A percentile compares a stretch with the other conserved stretches of the same genome.
phyloP scores from a whole-genome alignment of 2,113 vertebrate species.

The Hemiprocne comata region DNA sequence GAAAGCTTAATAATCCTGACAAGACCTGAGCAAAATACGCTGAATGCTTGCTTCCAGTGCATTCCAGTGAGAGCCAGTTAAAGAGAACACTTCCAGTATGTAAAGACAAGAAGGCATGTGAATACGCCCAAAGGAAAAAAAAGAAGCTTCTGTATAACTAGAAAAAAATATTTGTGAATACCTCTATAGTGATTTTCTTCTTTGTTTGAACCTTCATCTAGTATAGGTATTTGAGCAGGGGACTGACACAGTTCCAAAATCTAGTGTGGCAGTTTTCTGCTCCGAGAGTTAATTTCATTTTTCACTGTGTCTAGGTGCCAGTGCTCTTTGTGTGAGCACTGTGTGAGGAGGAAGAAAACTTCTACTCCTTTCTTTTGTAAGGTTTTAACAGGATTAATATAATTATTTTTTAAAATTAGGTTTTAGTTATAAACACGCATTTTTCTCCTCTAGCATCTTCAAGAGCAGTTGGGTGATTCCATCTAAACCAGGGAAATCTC shows the following conservation, averaged over 20 bases:
- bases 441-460: neutral
- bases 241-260: neutral
- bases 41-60: neutral
- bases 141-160: neutral
- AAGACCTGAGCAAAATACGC: accelerated
- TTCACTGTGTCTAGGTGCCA: neutral
- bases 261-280: neutral
- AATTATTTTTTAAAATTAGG: neutral
- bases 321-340: neutral
- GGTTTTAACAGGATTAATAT: neutral
- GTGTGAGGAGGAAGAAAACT: neutral
- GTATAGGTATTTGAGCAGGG: neutral
- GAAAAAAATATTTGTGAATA: neutral
- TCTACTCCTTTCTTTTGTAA: neutral
- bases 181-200: neutral
- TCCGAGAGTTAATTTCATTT: neutral
- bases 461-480: neutral
- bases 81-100: neutral
- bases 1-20: neutral
- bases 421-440: neutral
- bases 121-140: neutral
- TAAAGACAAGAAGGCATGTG: neutral
- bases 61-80: neutral
- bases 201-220: neutral
- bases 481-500: accelerated